A percentile compares a stretch with the other conserved stretches of the same genome.
phyloP scores from a whole-genome alignment of 2,113 vertebrate species.

The Oceanites oceanicus region DNA sequence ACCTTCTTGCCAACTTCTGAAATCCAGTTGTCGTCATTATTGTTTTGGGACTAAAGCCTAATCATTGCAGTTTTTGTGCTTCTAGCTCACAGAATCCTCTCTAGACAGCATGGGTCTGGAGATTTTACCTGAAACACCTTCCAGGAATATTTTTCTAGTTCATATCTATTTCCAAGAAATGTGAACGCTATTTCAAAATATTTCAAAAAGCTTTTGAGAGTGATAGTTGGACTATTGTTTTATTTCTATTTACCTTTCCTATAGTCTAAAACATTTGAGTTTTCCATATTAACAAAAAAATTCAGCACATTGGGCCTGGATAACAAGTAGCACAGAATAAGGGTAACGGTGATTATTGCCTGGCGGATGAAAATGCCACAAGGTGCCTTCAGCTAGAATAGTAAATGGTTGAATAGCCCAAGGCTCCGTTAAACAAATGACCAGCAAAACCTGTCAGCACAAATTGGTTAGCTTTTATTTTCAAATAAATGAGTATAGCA shows the following conservation, averaged over 20 bases:
- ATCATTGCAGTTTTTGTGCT: neutral
- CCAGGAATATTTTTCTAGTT: neutral
- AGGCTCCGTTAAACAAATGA: conserved; percentile 25
- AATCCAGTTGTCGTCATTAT: neutral
- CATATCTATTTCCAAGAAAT: neutral
- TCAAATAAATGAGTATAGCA: neutral
- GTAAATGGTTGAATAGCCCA: conserved; percentile 11
- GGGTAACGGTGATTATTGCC: neutral
- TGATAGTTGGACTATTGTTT: neutral
- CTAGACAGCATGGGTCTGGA: neutral
- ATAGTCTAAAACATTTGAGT: neutral
- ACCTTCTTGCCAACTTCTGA: neutral
- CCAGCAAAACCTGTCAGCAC: neutral
- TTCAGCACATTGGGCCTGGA: neutral
- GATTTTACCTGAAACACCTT: neutral
- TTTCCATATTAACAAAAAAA: conserved; percentile 8
- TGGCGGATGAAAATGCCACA: conserved; percentile 12
- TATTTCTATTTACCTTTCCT: neutral
- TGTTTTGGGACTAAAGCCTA: neutral
- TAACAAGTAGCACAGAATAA: neutral
- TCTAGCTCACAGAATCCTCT: neutral
- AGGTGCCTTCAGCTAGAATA: conserved; percentile 34
- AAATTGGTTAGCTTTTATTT: neutral
- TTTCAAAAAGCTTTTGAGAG: neutral
- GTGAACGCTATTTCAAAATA: neutral